Percentiles rank a stretch among this genome's conserved stretches.
Evolutionary conservation across 2,888 invertebrate species (phyloP).

Genomic region (Tholera decimalis): DNA sequence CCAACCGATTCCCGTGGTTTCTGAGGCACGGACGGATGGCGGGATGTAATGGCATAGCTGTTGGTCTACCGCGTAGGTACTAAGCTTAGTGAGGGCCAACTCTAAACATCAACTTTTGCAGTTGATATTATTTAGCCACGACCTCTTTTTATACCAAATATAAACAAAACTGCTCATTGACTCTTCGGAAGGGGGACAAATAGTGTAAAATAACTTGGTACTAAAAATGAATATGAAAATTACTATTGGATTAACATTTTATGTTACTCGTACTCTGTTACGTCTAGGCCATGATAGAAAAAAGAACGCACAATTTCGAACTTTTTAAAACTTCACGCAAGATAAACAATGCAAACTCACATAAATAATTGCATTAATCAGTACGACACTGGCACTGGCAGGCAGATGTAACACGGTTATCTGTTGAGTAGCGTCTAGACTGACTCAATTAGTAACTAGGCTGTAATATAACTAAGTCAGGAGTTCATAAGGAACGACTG

Average conservation of each 20-base stretch:
- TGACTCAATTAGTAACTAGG: slow-evolving; percentile 60
- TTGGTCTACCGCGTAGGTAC: too few relatives aligned
- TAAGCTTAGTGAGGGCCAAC: too few relatives aligned
- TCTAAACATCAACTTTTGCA: too few relatives aligned
- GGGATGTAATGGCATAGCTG: too few relatives aligned
- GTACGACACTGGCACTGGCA: slow-evolving; percentile 33
- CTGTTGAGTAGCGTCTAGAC: slow-evolving; percentile 65
- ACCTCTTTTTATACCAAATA: too few relatives aligned
- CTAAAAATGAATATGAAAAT: background rate
- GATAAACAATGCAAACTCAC: slow-evolving; percentile 25
- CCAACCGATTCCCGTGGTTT: too few relatives aligned
- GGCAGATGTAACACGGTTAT: slow-evolving; percentile 57
- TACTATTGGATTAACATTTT: background rate
- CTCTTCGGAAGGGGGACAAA: too few relatives aligned
- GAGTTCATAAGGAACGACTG: slow-evolving; percentile 35
- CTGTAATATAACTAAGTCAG: slow-evolving; percentile 60
- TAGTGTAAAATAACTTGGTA: too few relatives aligned
- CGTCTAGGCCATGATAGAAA: background rate
- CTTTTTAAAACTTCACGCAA: background rate
- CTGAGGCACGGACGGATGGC: too few relatives aligned
- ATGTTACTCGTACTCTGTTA: background rate
- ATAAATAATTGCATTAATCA: slow-evolving; percentile 50
- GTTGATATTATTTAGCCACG: too few relatives aligned
- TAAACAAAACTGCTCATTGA: too few relatives aligned
- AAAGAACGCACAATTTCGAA: background rate